Evolutionary conservation across 1,140 invertebrate species (phyloP), one percentile per base, ranked within the genome.

Genomic region (Scaptodrosophila lebanonensis): DNA sequence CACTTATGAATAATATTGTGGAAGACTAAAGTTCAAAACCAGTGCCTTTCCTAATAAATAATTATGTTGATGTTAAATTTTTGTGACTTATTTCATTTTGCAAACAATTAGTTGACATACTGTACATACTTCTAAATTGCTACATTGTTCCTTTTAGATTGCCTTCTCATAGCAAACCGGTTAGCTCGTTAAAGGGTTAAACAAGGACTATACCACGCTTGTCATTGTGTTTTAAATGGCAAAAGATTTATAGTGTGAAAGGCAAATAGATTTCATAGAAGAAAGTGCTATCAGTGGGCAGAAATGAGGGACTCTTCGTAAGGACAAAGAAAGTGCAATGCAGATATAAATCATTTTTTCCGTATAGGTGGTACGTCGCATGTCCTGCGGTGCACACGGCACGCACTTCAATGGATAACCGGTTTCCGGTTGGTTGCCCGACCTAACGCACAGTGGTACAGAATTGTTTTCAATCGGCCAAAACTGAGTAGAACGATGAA

Each of bases 191-290:
- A 43, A 22, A 38, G 61, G 44, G 56, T 49, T 65, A 64, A 45
- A 27, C 33, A 50, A 48, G 22, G 33, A 64, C 51, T 36, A 72
- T 36, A 17, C 30, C 16, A 25, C 53, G 42, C 66, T 63, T 71
- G 52, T 42, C 48, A 22, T 15, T n/a, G n/a, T n/a, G n/a, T n/a
- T n/a, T n/a, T n/a, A n/a, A n/a, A n/a, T n/a, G n/a, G 29, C 38
- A 2, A 58, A 47, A 65, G 73, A 77, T 77, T 77, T 77, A 77
- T 77, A 56, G 56, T 77, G 73, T 58, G 73, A 77, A 77, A 49
- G 32, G 48, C 56, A 77, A 77, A 79, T 45, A 79, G 48, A 13
- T 6, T 4, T 12, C 22, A 44, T 35, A 20, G n/a, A 62, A 67
- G 73, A 72, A 60, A 77, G 71, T 75, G 51, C 33, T 59, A 52